phyloP scores from a whole-genome alignment of 2,113 vertebrate genomes.

The Machaerirhynchus nigripectus region DNA sequence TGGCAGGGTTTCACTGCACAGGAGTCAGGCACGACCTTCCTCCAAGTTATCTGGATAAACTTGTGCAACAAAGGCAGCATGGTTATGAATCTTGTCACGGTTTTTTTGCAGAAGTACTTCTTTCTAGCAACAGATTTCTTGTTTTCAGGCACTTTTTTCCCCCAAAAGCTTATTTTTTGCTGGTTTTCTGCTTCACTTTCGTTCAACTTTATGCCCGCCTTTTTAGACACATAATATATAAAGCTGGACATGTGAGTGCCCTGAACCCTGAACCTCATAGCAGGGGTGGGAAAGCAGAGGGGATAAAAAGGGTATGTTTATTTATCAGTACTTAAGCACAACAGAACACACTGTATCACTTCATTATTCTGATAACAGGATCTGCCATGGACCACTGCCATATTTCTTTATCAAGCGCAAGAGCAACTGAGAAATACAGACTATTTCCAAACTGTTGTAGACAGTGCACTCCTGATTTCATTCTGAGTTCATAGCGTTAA shows the following conservation, averaged over 20 bases:
- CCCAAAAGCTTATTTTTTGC: not conserved
- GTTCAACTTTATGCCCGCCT: not conserved
- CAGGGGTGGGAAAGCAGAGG: not conserved
- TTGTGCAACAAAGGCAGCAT: not conserved
- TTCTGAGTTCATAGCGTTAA: not conserved
- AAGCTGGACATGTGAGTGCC: not conserved
- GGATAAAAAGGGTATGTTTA: not conserved
- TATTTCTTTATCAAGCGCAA: not conserved
- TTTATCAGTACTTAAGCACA: not conserved
- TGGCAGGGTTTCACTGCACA: not conserved
- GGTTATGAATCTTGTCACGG: accelerated
- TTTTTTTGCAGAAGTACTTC: conserved; percentile 4
- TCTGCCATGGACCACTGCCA: not conserved
- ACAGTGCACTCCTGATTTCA: not conserved
- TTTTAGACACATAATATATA: not conserved
- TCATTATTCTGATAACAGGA: not conserved
- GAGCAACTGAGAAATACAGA: not conserved
- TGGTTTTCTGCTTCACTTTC: conserved; percentile 4
- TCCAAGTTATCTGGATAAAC: not conserved
- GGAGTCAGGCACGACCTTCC: not conserved
- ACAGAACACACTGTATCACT: not conserved
- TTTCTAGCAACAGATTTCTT: conserved; percentile 32
- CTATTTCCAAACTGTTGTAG: not conserved
- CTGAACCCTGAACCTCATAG: not conserved
- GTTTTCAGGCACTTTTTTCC: not conserved